A percentile compares a stretch with the other conserved stretches of the same genome.
These are phyloP conservation scores for Indicator indicator DNA, from an alignment of 2,113 vertebrate species.

Conservation along the genomic window DNA sequence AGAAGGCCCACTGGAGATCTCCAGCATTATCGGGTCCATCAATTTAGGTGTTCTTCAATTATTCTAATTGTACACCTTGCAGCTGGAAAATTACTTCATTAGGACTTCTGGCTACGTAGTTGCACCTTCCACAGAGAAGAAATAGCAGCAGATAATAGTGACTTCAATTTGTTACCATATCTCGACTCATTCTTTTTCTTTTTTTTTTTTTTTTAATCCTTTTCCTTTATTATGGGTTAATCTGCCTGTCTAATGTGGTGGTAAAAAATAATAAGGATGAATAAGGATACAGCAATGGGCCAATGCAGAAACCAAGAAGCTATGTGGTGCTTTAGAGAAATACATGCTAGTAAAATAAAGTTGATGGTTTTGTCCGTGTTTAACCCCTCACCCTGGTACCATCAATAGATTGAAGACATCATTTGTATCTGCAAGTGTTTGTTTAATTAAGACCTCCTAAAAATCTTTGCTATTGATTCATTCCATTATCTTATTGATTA, in stretches of 20 bases:
- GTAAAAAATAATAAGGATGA: conserved; percentile 64
- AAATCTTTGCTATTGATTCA: conserved; percentile 95
- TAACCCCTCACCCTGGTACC: conserved; percentile 83
- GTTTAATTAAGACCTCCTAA: conserved; percentile 97
- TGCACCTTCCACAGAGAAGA: conserved; percentile 35
- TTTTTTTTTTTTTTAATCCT: neutral
- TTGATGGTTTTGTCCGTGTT: conserved; percentile 81
- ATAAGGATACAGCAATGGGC: conserved; percentile 63
- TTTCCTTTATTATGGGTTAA: conserved; percentile 57
- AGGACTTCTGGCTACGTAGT: conserved; percentile 30
- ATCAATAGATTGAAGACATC: conserved; percentile 94
- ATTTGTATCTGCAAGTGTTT: conserved; percentile 96
- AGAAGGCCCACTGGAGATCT: conserved; percentile 77
- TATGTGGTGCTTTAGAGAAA: conserved; percentile 68
- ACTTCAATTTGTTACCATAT: conserved; percentile 49
- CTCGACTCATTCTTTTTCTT: conserved; percentile 44
- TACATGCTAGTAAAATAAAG: conserved; percentile 78
- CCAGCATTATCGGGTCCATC: conserved; percentile 84
- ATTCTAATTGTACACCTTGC: conserved; percentile 86
- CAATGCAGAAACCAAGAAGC: conserved; percentile 54
- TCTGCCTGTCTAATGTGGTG: conserved; percentile 57
- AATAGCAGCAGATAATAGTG: neutral
- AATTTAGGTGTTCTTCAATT: conserved; percentile 90
- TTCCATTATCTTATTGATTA: conserved; percentile 90
- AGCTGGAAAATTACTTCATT: conserved; percentile 76